Evolutionary conservation across 2,797 vertebrate genomes (phyloP).

Genomic region (Falco naumanni): DNA sequence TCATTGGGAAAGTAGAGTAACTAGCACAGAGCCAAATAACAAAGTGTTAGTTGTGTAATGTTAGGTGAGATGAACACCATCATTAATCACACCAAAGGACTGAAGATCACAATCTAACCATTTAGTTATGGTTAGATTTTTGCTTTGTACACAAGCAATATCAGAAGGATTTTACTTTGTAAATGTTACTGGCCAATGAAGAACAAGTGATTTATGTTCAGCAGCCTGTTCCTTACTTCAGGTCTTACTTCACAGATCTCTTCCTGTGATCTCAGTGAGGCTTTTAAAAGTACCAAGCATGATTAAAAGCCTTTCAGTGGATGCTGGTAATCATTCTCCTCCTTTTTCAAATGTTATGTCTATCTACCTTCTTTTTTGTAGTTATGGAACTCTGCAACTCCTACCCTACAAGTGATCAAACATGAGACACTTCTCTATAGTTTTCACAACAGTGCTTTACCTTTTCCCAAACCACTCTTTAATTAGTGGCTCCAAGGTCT

Average conservation of each 20-base stretch:
- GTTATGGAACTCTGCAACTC: background rate
- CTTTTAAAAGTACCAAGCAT: background rate
- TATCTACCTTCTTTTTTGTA: background rate
- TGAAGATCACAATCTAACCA: background rate
- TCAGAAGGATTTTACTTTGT: background rate
- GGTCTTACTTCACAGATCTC: background rate
- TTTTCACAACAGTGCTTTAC: background rate
- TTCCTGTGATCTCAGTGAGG: background rate
- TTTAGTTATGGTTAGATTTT: too few species aligned
- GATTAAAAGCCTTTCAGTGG: background rate
- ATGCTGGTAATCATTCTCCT: background rate
- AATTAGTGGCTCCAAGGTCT: background rate
- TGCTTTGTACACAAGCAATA: background rate
- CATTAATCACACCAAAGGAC: background rate
- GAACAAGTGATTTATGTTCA: background rate
- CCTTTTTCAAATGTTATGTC: background rate
- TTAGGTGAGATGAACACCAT: background rate
- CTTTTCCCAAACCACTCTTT: background rate
- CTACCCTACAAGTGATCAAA: background rate
- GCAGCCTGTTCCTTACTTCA: background rate
- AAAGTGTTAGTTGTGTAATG: background rate
- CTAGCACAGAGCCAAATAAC: too few species aligned
- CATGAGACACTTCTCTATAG: background rate
- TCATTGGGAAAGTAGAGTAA: background rate
- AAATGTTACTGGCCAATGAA: background rate